Percentiles rank a stretch among this genome's conserved stretches.
These are phyloP conservation scores for Lates calcarifer DNA, from an alignment of 2,113 vertebrate genomes.

Conservation along the genomic window DNA sequence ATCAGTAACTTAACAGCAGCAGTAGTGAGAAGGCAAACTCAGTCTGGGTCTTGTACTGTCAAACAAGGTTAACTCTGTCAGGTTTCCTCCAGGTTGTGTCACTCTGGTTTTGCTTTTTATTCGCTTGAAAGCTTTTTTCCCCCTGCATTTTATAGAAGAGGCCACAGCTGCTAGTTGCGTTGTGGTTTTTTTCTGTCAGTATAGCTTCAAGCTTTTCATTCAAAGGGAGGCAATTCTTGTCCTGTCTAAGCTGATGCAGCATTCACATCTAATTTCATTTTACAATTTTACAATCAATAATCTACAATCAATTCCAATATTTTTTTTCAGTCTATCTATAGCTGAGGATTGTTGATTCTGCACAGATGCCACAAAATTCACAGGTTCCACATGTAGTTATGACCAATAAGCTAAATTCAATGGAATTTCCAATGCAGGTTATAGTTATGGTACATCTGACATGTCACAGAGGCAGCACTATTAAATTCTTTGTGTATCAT, in stretches of 20 bases:
- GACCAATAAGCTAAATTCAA: neutral
- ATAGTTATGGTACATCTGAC: constrained; percentile 17
- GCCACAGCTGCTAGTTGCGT: neutral
- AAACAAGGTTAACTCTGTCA: neutral
- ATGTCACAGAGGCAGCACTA: neutral
- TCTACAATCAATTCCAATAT: too few species aligned
- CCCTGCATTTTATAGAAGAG: neutral
- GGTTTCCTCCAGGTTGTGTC: neutral
- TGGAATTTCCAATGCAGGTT: neutral
- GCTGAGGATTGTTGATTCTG: neutral
- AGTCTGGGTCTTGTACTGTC: neutral
- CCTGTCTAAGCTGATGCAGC: neutral
- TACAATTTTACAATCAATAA: neutral
- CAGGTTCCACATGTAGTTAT: too few species aligned
- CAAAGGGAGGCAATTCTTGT: neutral
- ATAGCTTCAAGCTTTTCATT: neutral
- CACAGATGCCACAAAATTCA: neutral
- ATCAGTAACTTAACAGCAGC: neutral
- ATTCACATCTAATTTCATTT: neutral
- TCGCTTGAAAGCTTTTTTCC: neutral
- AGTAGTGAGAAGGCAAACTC: neutral
- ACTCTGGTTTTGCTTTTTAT: neutral
- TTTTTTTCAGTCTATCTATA: neutral
- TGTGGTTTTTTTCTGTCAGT: neutral
- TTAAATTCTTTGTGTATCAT: constrained; percentile 13